Evolutionary conservation across 1,140 invertebrate species (phyloP), one percentile per base, ranked within the genome.

Genomic region (Linepithema humile): DNA sequence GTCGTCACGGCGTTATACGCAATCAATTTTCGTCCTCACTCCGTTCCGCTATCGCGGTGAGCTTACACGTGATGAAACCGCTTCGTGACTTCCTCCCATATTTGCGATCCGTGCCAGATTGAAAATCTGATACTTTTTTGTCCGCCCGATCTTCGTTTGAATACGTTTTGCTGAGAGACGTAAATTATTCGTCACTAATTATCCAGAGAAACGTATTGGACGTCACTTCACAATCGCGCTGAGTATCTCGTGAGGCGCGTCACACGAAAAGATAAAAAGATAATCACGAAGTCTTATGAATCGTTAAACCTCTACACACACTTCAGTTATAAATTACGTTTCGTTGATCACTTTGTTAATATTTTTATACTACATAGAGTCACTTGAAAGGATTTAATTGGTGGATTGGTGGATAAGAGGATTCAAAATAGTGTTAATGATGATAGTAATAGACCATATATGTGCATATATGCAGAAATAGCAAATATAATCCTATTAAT

Each of bases 1-100:
- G 82, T 87, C 73, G 72, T 85, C 84, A 45, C 77, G 60, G 73
- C 60, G 60, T 82, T 74, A 85, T 82, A 70, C 69, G 26, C 38
- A 65, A 84, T 87, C 85, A 65, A 80, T 59, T 88, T 77, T 57
- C 82, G 26, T n/a, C 23, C 83, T 70, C 74, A 35, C 32, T 40
- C 35, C 73, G 57, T 65, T 60, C 55, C 67, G 64, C 74, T 48
- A 48, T 84, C 86, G 62, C 9, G 17, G 26, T 29, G 55, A 17
- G 48, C 35, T 15, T n/a, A 40, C 50, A 17, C 64, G 26, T 23
- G 48, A 55, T 53, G 73, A 65, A 83, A 78, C 17, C 29, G 72
- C 45, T 83, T 80, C 72, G 82, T 83, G 82, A 83, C 82, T 83
- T 62, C n/a, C 59, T 32, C 55, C 82, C 60, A 78, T 83, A 83